Evolutionary conservation across 2,797 vertebrate genomes (phyloP).

Genomic region (Sardinella longiceps): DNA sequence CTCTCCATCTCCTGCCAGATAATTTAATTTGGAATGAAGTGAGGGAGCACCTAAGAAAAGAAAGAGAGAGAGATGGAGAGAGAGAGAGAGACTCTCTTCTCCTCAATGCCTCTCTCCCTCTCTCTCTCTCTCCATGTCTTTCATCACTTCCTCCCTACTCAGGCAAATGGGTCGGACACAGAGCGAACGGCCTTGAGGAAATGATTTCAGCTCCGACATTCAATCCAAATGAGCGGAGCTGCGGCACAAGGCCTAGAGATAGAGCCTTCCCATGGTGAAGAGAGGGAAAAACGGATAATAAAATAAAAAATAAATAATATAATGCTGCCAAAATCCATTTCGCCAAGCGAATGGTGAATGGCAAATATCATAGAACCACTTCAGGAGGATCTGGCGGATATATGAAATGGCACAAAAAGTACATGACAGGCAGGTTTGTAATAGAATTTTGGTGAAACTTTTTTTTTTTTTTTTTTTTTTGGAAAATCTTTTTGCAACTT

Average conservation of each 20-base stretch:
- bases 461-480: too few relatives aligned
- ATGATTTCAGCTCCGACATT: slow-evolving; percentile 2
- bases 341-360: neutral
- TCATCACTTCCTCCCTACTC: neutral
- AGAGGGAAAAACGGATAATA: neutral
- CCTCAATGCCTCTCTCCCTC: neutral
- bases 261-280: neutral
- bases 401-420: neutral
- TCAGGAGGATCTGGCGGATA: neutral
- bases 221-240: neutral
- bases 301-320: too few relatives aligned
- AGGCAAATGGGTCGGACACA: neutral
- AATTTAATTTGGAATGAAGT: slow-evolving; percentile 51
- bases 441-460: too few relatives aligned
- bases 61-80: slow-evolving; percentile 21
- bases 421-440: neutral
- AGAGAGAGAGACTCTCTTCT: slow-evolving; percentile 23
- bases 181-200: neutral
- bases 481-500: neutral
- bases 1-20: slow-evolving; percentile 41
- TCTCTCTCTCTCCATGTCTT: neutral
- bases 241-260: too few relatives aligned
- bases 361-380: neutral
- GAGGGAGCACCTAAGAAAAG: slow-evolving; percentile 29
- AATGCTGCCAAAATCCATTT: neutral